These are phyloP conservation scores for Drosophila takahashii DNA, from an alignment of 1,140 invertebrate genomes.

Conservation along the genomic window DNA sequence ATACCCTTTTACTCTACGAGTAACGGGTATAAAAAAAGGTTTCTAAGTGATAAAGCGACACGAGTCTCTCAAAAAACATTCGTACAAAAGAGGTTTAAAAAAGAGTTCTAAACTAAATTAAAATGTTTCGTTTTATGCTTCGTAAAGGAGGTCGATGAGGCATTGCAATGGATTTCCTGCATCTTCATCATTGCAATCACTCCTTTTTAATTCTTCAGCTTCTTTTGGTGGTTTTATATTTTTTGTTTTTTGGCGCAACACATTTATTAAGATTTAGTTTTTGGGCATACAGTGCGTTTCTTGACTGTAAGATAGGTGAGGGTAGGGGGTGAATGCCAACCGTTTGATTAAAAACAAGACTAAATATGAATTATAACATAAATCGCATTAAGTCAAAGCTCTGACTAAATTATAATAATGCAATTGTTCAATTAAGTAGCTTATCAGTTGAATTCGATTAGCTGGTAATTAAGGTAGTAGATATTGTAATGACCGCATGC, in stretches of 20 bases:
- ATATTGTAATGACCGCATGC: neutral
- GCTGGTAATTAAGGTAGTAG: conserved; percentile 18
- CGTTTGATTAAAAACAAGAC: neutral
- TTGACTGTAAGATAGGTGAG: neutral
- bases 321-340: conserved; percentile 1
- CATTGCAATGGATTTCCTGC: conserved; percentile 1
- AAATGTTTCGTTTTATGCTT: conserved; percentile 7
- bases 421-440: neutral
- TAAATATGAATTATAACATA: neutral
- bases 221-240: conserved; percentile 28
- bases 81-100: conserved; percentile 28
- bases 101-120: conserved; percentile 29
- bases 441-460: conserved; percentile 1
- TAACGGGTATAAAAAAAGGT: no score
- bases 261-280: neutral
- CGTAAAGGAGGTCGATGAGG: conserved; percentile 12
- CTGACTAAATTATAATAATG: neutral
- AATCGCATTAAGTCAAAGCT: conserved; percentile 1
- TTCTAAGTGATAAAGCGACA: conserved; percentile 2
- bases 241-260: conserved; percentile 5
- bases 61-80: conserved; percentile 15
- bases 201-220: conserved; percentile 7
- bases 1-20: no score
- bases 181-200: neutral
- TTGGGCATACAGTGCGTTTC: conserved; percentile 14